Evolutionary conservation across 2,113 vertebrate genomes (phyloP), one percentile per base, ranked within the genome.

Genomic region (Neoarius graeffei): DNA sequence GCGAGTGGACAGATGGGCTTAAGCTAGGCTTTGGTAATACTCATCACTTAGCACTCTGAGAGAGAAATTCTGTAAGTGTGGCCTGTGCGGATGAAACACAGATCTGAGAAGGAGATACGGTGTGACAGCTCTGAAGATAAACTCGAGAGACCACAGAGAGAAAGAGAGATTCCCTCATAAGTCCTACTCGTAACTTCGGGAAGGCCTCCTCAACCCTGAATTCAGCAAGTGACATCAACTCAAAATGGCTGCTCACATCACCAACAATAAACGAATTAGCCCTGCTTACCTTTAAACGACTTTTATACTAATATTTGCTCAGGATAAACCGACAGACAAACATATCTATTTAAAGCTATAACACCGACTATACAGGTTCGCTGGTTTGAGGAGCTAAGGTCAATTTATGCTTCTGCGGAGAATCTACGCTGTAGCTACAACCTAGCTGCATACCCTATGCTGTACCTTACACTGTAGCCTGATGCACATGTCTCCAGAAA

Each of bases 21-120:
- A 86, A 86, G 20, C 57, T 62, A 6, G 57, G 57, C 76, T 80
- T 81, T 30, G 23, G 56, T 83, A 67, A 83, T n/a, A 66, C 81
- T 67, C 42, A 83, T 83, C 81, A 83, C 81, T 66, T 83, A 48
- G 14, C 81, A 35, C 20, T 20, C 59, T 62, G 35, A 64, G 20
- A 83, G 42, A 50, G 20, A n/a, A 50, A 66, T 60, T 66, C 35
- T 48, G 76, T 17, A 83, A 83, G 81, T 83, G 59, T 83, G 35
- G 81, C 59, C 60, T 81, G 8, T 42, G 54, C 42, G 80, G 56
- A 81, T 81, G 56, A 81, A 81, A 60, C 8, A 10, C 80, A 81
- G 80, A 60, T 81, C 56, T 42, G 56, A 81, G 11, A 66, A 25
- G 60, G 60, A 66, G 23, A 42, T 50, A 52, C 14, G 7, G 81